Evolutionary conservation across 2,888 invertebrate species (phyloP), one percentile per base, ranked within the genome.

Genomic region (Lagria hirta): DNA sequence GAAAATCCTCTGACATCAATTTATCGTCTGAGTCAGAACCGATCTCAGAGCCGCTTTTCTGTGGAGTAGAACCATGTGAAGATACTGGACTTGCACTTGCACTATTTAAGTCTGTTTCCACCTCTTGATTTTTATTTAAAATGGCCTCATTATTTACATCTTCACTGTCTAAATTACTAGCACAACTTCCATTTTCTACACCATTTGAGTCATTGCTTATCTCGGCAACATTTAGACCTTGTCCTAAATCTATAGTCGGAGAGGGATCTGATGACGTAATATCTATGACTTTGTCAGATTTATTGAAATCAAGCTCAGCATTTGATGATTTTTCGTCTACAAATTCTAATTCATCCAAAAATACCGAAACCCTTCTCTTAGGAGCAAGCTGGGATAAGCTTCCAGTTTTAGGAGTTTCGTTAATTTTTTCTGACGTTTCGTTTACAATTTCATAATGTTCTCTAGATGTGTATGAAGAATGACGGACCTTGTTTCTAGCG

Each of bases 401-500:
- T 3, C 28, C 41, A 12, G 20, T 16, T 33, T 41, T 41, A 5
- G 41, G 41, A 23, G 41, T 41, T 13, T 41, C 41, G 4, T 41
- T 27, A 12, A 41, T 17, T 15, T 10, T 10, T n/a, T 22, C 36
- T 7, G 14, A 8, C 5, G 14, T 2, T 18, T 30, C 8, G 2
- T 5, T 6, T 13, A 8, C n/a, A 11, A 5, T 10, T 27, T 22
- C 23, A 21, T 29, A 38, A 14, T 30, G 22, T 16, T 30, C 16
- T 13, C 30, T 22, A n/a, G n/a, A n/a, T n/a, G n/a, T n/a, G n/a
- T n/a, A n/a, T n/a, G 18, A 6, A 18, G 18, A 6, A 18, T 18
- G 5, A 18, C 18, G 10, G 7, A 3, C 8, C 28, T 24, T n/a
- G 16, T 16, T 16, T 24, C 7, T 33, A 8, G 4, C n/a, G 4